phyloP scores from a whole-genome alignment of 2,888 invertebrate species.

The Drosophila mimetica region DNA sequence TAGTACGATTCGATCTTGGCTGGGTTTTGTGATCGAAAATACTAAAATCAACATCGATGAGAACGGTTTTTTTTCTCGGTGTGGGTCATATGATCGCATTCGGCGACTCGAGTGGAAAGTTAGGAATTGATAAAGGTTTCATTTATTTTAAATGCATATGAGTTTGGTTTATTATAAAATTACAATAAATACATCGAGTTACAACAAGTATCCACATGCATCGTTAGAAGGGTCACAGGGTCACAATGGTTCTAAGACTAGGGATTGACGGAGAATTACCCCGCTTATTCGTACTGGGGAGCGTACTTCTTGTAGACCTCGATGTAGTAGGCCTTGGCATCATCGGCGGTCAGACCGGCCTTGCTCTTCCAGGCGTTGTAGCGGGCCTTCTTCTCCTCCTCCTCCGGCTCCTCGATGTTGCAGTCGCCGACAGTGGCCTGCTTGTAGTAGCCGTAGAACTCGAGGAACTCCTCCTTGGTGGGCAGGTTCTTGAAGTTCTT shows the following conservation, averaged over 20 bases:
- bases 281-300: constrained; percentile 84
- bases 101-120: constrained; percentile 14
- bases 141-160: constrained; percentile 41
- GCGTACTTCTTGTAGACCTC: constrained; percentile 87
- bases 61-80: too few relatives aligned
- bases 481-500: constrained; percentile 91
- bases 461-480: constrained; percentile 91
- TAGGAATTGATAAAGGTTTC: background rate
- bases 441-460: constrained; percentile 93
- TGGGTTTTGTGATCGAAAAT: too few relatives aligned
- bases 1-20: too few relatives aligned
- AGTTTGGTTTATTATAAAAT: constrained; percentile 57
- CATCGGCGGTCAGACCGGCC: constrained; percentile 91
- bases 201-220: constrained; percentile 41
- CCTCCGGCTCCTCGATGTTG: constrained; percentile 93
- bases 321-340: constrained; percentile 93
- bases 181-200: constrained; percentile 61
- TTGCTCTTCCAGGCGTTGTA: constrained; percentile 95
- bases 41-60: too few relatives aligned
- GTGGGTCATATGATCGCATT: constrained; percentile 22
- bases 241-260: constrained; percentile 4
- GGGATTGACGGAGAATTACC: constrained; percentile 4
- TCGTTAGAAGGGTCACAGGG: constrained; percentile 2
- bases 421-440: constrained; percentile 93
- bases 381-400: constrained; percentile 95